These are phyloP conservation scores for Leucophenga maculata DNA, from an alignment of 2,888 invertebrate genomes.

Conservation along the genomic window DNA sequence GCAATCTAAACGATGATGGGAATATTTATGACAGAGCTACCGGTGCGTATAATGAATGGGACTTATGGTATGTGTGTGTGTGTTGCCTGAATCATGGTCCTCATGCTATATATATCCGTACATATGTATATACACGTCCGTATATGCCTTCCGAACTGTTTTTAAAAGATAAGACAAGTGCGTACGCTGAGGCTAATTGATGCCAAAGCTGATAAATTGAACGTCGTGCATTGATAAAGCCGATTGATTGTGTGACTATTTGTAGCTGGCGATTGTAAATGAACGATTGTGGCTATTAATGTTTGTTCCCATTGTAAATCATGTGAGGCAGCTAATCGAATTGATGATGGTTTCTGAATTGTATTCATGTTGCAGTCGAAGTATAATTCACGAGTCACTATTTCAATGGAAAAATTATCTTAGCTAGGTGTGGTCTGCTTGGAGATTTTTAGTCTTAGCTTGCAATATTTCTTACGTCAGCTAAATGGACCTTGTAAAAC, in stretches of 20 bases:
- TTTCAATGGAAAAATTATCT: too few species aligned
- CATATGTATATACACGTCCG: too few species aligned
- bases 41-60: constrained; percentile 62
- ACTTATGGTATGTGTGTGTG: constrained; percentile 31
- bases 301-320: constrained; percentile 53
- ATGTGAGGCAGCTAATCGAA: constrained; percentile 15
- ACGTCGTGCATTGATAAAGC: constrained; percentile 17
- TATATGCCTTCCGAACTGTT: constrained; percentile 16
- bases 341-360: too few species aligned
- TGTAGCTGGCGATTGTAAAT: constrained; percentile 6
- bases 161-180: constrained; percentile 45
- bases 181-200: constrained; percentile 60
- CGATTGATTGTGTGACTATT: constrained; percentile 47
- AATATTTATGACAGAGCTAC: constrained; percentile 64
- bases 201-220: constrained; percentile 54
- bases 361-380: too few species aligned
- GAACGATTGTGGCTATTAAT: constrained; percentile 23
- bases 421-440: too few species aligned
- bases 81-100: not conserved
- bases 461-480: too few species aligned
- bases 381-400: too few species aligned
- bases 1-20: constrained; percentile 62
- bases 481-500: too few species aligned
- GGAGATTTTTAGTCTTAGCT: too few species aligned
- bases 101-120: not conserved